Conservation (phyloP, 2,797 vertebrate species). For the Urophycis tenuis region DNA sequence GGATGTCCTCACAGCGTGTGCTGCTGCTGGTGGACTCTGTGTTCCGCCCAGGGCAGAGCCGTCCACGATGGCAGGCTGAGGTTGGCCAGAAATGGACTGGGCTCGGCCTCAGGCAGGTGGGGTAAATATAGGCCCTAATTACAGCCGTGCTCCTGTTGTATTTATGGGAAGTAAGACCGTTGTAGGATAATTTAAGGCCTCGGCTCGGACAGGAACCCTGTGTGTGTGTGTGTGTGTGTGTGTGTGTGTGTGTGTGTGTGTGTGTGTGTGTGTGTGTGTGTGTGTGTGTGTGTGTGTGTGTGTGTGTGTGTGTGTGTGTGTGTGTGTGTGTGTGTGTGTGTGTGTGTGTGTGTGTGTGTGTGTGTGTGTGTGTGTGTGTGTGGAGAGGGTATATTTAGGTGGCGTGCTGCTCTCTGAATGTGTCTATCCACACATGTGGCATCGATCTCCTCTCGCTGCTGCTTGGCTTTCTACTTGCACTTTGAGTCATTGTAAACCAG, state of each 20-base stretch:
- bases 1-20: neutral
- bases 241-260: slow-evolving; percentile 17
- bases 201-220: slow-evolving; percentile 57
- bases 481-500: neutral
- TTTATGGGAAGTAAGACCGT: slow-evolving; percentile 65
- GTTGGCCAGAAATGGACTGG: slow-evolving; percentile 37
- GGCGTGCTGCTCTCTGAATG: slow-evolving; percentile 25
- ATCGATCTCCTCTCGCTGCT: slow-evolving; percentile 19
- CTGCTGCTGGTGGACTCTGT: slow-evolving; percentile 20
- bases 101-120: slow-evolving; percentile 58
- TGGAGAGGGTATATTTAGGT: slow-evolving; percentile 45
- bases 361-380: neutral
- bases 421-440: slow-evolving; percentile 35
- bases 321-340: slow-evolving; percentile 39
- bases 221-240: slow-evolving; percentile 38
- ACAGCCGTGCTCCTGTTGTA: slow-evolving; percentile 54
- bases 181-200: slow-evolving; percentile 62
- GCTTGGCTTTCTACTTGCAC: neutral
- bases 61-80: slow-evolving; percentile 16
- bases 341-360: neutral
- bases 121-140: slow-evolving; percentile 66
- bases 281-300: slow-evolving; percentile 15
- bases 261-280: slow-evolving; percentile 44
- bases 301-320: slow-evolving; percentile 39
- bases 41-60: slow-evolving; percentile 28